These are phyloP conservation scores for Charina bottae DNA, from an alignment of 2,113 vertebrate genomes.

Conservation along the genomic window DNA sequence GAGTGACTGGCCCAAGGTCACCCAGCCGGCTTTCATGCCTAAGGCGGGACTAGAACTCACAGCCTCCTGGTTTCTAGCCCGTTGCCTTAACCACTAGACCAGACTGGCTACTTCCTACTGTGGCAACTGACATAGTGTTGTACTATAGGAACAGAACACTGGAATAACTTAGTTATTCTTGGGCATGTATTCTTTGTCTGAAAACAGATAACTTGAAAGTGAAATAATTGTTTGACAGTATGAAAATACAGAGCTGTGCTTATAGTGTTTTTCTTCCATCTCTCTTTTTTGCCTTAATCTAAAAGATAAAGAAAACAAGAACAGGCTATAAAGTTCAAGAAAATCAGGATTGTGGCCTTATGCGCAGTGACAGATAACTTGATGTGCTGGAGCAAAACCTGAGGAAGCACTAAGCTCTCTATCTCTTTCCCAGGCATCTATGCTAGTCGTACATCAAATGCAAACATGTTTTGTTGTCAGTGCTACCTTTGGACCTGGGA, in stretches of 20 bases:
- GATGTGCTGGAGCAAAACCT: neutral
- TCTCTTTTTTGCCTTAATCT: neutral
- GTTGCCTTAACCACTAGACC: no score
- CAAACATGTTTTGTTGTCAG: neutral
- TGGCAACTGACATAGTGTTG: neutral
- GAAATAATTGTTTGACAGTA: neutral
- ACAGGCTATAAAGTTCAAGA: neutral
- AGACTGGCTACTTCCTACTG: no score
- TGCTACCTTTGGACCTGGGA: neutral
- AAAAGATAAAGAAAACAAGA: neutral
- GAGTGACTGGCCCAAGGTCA: no score
- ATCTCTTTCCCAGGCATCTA: neutral
- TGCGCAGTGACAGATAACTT: neutral
- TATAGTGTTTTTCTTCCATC: neutral
- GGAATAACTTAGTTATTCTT: no score
- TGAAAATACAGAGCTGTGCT: neutral
- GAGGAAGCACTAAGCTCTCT: neutral
- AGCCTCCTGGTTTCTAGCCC: no score
- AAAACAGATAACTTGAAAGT: neutral
- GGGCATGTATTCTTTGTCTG: neutral
- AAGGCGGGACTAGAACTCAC: no score
- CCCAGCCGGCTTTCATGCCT: no score
- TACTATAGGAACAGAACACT: neutral
- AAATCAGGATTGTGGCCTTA: neutral
- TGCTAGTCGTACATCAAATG: neutral